These are phyloP conservation scores for Euthynnus affinis DNA, from an alignment of 2,797 vertebrate genomes.

Conservation along the genomic window DNA sequence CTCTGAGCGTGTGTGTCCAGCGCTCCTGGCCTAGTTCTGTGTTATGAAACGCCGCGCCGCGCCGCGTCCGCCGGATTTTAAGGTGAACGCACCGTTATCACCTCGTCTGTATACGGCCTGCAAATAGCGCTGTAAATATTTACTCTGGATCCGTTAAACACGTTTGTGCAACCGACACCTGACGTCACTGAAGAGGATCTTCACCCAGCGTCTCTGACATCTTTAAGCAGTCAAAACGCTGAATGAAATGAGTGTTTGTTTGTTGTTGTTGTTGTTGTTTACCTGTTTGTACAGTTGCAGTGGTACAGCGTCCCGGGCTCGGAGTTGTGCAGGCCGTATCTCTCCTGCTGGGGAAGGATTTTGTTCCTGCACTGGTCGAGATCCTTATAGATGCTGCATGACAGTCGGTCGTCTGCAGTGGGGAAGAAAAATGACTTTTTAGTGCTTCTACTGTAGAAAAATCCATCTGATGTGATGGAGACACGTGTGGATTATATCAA, in stretches of 20 bases:
- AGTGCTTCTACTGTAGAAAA: background rate
- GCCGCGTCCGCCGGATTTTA: constrained; percentile 14
- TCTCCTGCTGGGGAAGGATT: constrained; percentile 82
- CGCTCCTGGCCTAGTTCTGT: constrained; percentile 35
- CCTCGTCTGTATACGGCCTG: background rate
- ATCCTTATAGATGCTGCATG: constrained; percentile 78
- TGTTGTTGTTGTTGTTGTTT: too few relatives aligned
- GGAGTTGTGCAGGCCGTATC: constrained; percentile 83
- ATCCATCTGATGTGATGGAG: background rate
- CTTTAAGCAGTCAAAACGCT: background rate
- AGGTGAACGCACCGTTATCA: constrained; percentile 18
- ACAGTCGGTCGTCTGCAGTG: constrained; percentile 67
- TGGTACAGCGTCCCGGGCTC: constrained; percentile 85
- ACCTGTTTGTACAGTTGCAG: constrained; percentile 90
- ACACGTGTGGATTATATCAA: background rate
- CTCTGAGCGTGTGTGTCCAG: background rate
- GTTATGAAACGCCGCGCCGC: constrained; percentile 36
- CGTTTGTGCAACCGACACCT: background rate
- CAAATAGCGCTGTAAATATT: constrained; percentile 26
- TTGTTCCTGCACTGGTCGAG: constrained; percentile 83
- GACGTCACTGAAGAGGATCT: background rate
- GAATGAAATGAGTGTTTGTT: background rate
- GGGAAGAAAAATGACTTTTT: background rate
- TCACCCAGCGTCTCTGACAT: background rate
- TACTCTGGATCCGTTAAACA: background rate